Percentiles rank a stretch among this genome's conserved stretches.
Conservation (phyloP, 2,797 vertebrate species). For the Spheniscus humboldti region DNA sequence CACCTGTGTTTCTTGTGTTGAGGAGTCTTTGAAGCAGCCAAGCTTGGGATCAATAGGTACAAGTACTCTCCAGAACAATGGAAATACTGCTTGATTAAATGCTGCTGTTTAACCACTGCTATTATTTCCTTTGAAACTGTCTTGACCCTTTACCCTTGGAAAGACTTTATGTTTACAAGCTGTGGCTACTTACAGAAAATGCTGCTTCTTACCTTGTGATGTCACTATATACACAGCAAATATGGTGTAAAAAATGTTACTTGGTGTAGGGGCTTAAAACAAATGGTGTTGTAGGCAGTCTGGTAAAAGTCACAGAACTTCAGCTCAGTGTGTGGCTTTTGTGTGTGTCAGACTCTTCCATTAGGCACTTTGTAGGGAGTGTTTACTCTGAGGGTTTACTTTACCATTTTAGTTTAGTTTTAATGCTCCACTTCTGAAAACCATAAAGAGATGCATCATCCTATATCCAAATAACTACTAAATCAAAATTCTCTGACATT, state of each 20-base stretch:
- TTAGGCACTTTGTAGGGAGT: accelerated
- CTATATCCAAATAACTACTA: neutral
- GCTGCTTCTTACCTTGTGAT: neutral
- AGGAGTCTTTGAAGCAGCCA: constrained; percentile 72
- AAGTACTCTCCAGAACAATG: constrained; percentile 6
- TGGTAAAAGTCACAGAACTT: neutral
- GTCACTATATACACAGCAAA: neutral
- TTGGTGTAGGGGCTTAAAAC: neutral
- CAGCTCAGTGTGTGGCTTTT: neutral
- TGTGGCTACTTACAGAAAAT: neutral
- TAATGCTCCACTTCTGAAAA: neutral
- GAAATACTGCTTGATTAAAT: constrained; percentile 44
- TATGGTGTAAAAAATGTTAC: neutral
- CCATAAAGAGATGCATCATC: neutral
- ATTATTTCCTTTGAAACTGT: neutral
- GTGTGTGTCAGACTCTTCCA: neutral
- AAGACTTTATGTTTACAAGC: neutral
- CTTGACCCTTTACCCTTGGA: neutral
- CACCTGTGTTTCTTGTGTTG: constrained; percentile 75
- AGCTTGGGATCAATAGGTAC: constrained; percentile 70
- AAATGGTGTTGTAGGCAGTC: neutral
- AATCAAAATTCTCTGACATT: neutral
- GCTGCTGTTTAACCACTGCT: constrained; percentile 64
- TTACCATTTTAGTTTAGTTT: neutral
- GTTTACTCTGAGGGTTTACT: neutral